phyloP scores from a whole-genome alignment of 2,888 invertebrate genomes.

The Helicoverpa assulta region DNA sequence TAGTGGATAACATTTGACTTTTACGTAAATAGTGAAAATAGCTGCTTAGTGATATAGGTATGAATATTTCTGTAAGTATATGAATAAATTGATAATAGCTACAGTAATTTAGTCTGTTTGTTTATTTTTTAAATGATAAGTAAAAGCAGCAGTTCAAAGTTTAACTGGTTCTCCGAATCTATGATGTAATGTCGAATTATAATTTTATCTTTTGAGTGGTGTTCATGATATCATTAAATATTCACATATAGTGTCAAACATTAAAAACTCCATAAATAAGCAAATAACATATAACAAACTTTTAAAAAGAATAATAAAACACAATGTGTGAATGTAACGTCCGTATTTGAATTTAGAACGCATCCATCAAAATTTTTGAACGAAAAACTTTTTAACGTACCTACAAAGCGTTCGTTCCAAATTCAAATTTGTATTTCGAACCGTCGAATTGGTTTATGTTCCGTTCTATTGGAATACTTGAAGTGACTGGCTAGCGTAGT shows the following conservation, averaged over 20 bases:
- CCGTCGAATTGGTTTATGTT: constrained; percentile 57
- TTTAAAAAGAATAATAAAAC: constrained; percentile 40
- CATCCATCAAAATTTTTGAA: constrained; percentile 62
- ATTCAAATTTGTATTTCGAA: constrained; percentile 61
- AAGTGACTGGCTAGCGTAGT: constrained; percentile 32
- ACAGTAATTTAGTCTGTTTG: too few species aligned
- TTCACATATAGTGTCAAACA: constrained; percentile 9
- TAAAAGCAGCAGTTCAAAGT: too few species aligned
- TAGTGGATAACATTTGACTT: too few species aligned
- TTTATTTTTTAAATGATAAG: too few species aligned
- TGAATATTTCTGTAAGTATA: too few species aligned
- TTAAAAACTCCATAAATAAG: constrained; percentile 3
- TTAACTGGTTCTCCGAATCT: too few species aligned
- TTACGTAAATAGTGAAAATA: too few species aligned
- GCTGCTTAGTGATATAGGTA: too few species aligned
- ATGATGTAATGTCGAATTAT: too few species aligned
- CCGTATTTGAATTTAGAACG: constrained; percentile 56
- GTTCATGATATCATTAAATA: too few species aligned
- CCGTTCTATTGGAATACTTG: constrained; percentile 49
- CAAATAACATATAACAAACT: constrained; percentile 18
- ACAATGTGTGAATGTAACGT: constrained; percentile 39
- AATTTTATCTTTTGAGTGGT: too few species aligned
- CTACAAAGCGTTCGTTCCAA: constrained; percentile 59
- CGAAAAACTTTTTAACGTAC: constrained; percentile 55
- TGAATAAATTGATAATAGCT: too few species aligned